Evolutionary conservation across 2,888 invertebrate species (phyloP).

Genomic region (Perdita meconis): DNA sequence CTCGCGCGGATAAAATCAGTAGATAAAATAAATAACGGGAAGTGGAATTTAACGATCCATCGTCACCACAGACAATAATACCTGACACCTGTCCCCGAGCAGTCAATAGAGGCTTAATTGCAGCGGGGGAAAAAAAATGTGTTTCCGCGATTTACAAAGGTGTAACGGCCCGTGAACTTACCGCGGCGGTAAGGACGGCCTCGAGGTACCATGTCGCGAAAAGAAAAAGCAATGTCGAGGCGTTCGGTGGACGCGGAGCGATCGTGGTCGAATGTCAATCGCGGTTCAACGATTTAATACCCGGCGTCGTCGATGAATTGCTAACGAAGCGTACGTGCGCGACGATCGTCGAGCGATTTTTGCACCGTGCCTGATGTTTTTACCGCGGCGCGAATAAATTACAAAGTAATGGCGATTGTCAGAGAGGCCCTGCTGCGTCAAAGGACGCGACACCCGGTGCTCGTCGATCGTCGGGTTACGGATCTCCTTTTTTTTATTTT

Average conservation of each 20-base stretch:
- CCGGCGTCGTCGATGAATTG: constrained; percentile 24
- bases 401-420: constrained; percentile 11
- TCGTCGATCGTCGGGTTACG: not conserved
- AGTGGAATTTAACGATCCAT: too few relatives aligned
- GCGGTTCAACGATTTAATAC: constrained; percentile 49
- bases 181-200: not conserved
- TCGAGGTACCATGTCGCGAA: not conserved
- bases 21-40: too few relatives aligned
- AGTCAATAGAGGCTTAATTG: too few relatives aligned
- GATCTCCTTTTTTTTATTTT: too few relatives aligned
- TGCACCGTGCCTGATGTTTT: constrained; percentile 1
- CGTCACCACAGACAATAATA: too few relatives aligned
- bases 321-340: constrained; percentile 9
- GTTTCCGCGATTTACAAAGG: too few relatives aligned
- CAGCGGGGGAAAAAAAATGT: too few relatives aligned
- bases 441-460: not conserved
- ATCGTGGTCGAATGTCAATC: not conserved
- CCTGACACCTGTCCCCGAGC: too few relatives aligned
- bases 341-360: constrained; percentile 1
- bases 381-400: not conserved
- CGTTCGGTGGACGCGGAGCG: not conserved
- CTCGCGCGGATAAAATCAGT: too few relatives aligned
- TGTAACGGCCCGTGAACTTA: not conserved
- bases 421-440: not conserved
- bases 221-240: constrained; percentile 6